Evolutionary conservation across 2,113 vertebrate species (phyloP), one percentile per base, ranked within the genome.

Genomic region (Silurus meridionalis): DNA sequence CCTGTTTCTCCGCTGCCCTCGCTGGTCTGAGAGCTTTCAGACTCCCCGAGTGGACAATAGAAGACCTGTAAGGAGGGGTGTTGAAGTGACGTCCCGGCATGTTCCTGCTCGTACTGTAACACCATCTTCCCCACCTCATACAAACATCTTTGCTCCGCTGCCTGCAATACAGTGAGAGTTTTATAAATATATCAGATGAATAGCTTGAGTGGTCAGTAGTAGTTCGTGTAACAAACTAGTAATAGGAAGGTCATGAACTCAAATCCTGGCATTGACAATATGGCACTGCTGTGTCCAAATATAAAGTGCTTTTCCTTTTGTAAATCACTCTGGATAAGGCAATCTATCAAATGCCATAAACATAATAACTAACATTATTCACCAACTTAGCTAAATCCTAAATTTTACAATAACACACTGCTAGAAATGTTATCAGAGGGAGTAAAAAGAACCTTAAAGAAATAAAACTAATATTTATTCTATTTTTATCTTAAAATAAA

Each of bases 1-100:
- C 95, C 96, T 0, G 97, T 98, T 91, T 97, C 97, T 0, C 96
- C 96, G 93, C 97, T 98, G 67, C 96, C 96, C 80, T 98, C 96
- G 0, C 97, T 98, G 92, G 94, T 94, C 1, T 97, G 96, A 0
- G 97, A 98, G 72, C 95, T 96, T 92, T 98, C 97, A 0, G 95
- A 92, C 85, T 96, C 96, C 0, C 91, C 82, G 1, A n/a, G 85
- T 0, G 87, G 91, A 2, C 92, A 90, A 8, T 93, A 96, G 0
- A 94, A 93, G 87, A 90, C 93, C 80, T 91, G 94, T 84, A 94
- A 94, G 67, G 87, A 83, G 0, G 92, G 57, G 46, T 90, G 93
- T 5, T 91, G 95, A 77, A 93, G 88, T 0, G 93, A 93, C 10
- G 92, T 84, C 13, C 90, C 48, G 9, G 89, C 89, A 8, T 93